A percentile compares a stretch with the other conserved stretches of the same genome.
These are phyloP conservation scores for Plemyria rubiginata DNA, from an alignment of 2,888 invertebrate species.

Conservation along the genomic window DNA sequence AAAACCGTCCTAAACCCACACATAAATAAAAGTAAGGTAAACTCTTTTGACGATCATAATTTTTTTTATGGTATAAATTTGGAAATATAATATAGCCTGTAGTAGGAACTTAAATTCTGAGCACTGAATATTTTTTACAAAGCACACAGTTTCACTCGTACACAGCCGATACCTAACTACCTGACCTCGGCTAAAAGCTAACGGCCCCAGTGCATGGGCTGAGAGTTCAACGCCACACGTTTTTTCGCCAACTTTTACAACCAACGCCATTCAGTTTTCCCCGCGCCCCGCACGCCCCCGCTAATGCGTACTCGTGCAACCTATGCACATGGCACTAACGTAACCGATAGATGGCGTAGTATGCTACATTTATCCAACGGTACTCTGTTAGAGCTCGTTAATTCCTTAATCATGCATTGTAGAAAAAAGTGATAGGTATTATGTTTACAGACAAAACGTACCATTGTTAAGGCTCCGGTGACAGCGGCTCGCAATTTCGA, in stretches of 20 bases:
- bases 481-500: too few relatives aligned
- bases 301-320: constrained; percentile 23
- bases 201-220: constrained; percentile 73
- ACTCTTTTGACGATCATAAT: too few relatives aligned
- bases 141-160: too few relatives aligned
- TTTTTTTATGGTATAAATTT: too few relatives aligned
- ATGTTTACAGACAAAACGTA: too few relatives aligned
- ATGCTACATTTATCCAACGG: neutral
- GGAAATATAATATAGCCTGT: too few relatives aligned
- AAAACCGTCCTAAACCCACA: too few relatives aligned
- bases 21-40: too few relatives aligned
- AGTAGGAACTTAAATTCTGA: too few relatives aligned
- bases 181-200: constrained; percentile 79
- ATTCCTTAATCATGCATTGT: neutral
- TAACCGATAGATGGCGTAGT: constrained; percentile 30
- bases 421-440: neutral
- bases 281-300: constrained; percentile 11
- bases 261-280: constrained; percentile 48
- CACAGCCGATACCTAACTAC: constrained; percentile 48
- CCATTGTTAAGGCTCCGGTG: too few relatives aligned
- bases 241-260: constrained; percentile 71
- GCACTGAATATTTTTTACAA: too few relatives aligned
- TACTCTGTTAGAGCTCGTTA: neutral
- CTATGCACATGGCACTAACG: constrained; percentile 27
- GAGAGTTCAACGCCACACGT: constrained; percentile 71